phyloP scores from a whole-genome alignment of 2,888 invertebrate species.

The Caenorhabditis sp. region DNA sequence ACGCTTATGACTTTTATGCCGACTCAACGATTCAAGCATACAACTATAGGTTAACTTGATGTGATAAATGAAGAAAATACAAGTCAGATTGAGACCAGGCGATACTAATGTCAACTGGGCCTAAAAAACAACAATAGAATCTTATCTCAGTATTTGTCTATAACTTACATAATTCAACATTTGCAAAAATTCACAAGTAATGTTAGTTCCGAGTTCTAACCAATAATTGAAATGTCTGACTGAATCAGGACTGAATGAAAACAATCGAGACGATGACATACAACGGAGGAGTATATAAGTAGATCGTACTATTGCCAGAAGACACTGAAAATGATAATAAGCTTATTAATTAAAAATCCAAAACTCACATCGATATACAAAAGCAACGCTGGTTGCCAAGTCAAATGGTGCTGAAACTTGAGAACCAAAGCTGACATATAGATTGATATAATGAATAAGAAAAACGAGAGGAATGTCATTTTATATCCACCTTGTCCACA shows the following conservation, averaged over 20 bases:
- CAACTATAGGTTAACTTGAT: constrained; percentile 45
- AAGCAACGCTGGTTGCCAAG: constrained; percentile 33
- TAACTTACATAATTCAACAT: constrained; percentile 41
- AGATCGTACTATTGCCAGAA: constrained; percentile 47
- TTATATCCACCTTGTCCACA: constrained; percentile 25
- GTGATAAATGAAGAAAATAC: constrained; percentile 59
- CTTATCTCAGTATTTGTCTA: neutral
- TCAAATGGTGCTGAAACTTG: constrained; percentile 21
- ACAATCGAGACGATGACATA: constrained; percentile 39
- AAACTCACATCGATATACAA: constrained; percentile 32
- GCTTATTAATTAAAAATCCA: no score
- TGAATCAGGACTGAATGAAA: constrained; percentile 41
- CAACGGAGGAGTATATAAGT: constrained; percentile 48
- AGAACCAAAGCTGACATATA: constrained; percentile 25
- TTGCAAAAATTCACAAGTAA: constrained; percentile 40
- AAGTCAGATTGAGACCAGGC: constrained; percentile 55
- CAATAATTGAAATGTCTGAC: constrained; percentile 51
- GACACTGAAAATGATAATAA: constrained; percentile 44
- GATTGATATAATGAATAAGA: constrained; percentile 23
- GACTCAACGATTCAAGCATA: constrained; percentile 31
- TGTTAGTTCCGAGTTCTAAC: constrained; percentile 40
- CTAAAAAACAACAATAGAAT: constrained; percentile 27
- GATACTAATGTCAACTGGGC: constrained; percentile 45
- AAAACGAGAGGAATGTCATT: constrained; percentile 27
- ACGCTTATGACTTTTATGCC: constrained; percentile 44